Conservation (phyloP, 2,113 vertebrate species). For the Pomatorhinus ruficollis region DNA sequence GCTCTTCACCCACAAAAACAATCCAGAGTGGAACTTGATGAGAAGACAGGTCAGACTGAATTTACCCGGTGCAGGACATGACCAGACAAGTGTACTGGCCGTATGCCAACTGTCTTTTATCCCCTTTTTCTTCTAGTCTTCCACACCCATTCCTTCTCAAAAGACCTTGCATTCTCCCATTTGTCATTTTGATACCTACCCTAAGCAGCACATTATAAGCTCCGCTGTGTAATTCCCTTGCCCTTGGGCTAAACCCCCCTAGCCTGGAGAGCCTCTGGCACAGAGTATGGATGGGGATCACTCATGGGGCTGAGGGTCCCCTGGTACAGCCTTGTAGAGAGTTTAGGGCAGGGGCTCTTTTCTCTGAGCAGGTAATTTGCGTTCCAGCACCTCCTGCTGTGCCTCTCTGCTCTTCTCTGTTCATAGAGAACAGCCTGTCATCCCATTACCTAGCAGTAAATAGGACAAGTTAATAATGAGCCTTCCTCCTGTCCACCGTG, state of each 20-base stretch:
- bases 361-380: background rate
- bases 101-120: background rate
- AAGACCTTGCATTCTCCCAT: background rate
- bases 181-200: background rate
- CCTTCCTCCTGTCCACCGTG: background rate
- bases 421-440: background rate
- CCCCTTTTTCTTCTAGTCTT: background rate
- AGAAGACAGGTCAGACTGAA: background rate
- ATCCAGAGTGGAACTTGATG: background rate
- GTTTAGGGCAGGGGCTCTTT: background rate
- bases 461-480: background rate
- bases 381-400: background rate
- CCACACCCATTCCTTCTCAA: background rate
- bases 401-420: background rate
- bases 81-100: background rate
- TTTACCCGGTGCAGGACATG: background rate
- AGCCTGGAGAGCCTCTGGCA: background rate
- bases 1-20: background rate
- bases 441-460: background rate
- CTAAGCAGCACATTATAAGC: background rate
- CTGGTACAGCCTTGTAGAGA: accelerated
- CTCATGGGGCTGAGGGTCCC: background rate
- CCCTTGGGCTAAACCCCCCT: accelerated
- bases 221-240: background rate
- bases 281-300: background rate